Evolutionary conservation across 2,888 invertebrate genomes (phyloP), one percentile per base, ranked within the genome.

Genomic region (Limnephilus rhombicus): DNA sequence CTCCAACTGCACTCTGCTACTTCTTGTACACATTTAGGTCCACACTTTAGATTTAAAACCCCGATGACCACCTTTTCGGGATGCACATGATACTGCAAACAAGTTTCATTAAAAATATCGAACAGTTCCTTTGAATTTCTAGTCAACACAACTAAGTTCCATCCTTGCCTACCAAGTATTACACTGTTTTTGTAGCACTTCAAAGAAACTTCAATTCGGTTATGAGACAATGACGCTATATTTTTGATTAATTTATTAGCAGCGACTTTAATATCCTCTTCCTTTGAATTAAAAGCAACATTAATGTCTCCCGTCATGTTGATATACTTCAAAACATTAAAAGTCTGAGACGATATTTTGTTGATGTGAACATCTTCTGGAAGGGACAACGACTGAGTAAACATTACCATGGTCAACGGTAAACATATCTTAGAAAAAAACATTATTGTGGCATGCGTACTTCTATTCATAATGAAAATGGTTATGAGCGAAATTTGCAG

Each of bases 1-100:
- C 88, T 88, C 88, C 88, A 88, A 18, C 68, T 80, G 80, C 68
- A 34, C 37, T 80, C 37, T 12, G 88, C 88, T 37, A 89, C n/a
- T 80, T 89, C 80, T 4, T 37, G 31, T 1, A 68, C 80, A 89
- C 88, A 89, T 34, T 80, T 41, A 12, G 0, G 13, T 37, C 41
- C 88, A 37, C 88, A 89, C 80, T 89, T 80, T 80, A 80, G 41
- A 80, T 89, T 89, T 45, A 89, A 80, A 1, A 89, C 80, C 3
- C 15, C 80, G n/a, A 89, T n/a, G 12, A 89, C 24, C 24, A 82
- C 82, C 45, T 45, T 82, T 15, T 82, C 15, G 29, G 90, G 90
- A 41, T 81, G 82, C 13, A 15, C 4, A 3, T 82, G 49, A 13
- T 15, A 45, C 24, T 81, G 68, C 29, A 45, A 29, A 45, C 90